Base-by-base conservation (phyloP, 2,888 invertebrate genomes). In the Pyrocoelia pectoralis region DNA sequence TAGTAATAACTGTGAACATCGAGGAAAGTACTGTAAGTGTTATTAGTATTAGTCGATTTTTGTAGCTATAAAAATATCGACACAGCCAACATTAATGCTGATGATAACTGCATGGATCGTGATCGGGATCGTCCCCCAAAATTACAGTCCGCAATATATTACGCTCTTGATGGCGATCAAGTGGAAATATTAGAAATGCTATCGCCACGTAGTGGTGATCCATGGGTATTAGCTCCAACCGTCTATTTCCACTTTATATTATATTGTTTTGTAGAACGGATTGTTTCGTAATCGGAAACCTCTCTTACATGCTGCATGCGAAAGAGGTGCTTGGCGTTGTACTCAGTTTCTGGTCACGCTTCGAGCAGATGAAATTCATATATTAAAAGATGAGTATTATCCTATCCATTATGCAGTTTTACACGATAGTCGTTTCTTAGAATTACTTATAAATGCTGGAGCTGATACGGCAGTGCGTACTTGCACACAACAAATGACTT, bases 401-500 rank as follows among this genome's bases (percentile, higher is more conserved):
- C 91, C 92, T n/a, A 88, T 92, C 61, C 89, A 91, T 78, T 89
- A 90, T 74, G 88, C 91, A 10, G 90, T 90, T 13, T 83, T 89
- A 18, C 91, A 91, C 76, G 89, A 90, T 68, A 85, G 87, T 50
- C 86, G 88, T 73, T 91, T 91, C 79, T 82, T 90, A 50, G 88
- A 89, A 73, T 77, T 88, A 63, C 79, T 89, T 46, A 87, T 88
- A 65, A 83, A 84, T 65, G 87, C 87, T 74, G 90, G 90, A n/a
- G 90, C 91, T 19, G 86, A 88, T 63, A 88, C 89, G 0, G 88
- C 87, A 4, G 89, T 89, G 1, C 82, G 87, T 55, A 90, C 90
- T 12, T 88, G 86, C 72, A 89, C 87, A 6, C 89, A 89, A 78
- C 90, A 87, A 81, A 90, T 90, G 88, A 91, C 88, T 0, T 80